These are phyloP conservation scores for Plebejus anna DNA, from an alignment of 2,888 invertebrate genomes.

Conservation along the genomic window DNA sequence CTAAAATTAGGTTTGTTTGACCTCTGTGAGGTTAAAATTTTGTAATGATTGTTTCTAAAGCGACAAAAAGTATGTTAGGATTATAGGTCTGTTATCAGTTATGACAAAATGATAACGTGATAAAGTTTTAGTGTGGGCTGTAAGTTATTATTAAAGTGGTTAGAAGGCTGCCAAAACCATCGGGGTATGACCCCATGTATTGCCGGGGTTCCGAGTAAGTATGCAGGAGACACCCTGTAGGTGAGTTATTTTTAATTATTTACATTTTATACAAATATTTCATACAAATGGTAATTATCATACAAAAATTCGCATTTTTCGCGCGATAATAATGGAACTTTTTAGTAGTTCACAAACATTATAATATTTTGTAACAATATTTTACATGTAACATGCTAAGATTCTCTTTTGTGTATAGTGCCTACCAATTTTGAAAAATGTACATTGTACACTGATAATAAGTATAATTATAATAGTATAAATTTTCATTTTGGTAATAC, in stretches of 20 bases:
- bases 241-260: conserved; percentile 14
- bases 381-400: neutral
- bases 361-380: neutral
- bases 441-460: too few species aligned
- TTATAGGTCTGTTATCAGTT: conserved; percentile 13
- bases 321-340: neutral
- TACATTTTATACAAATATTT: neutral
- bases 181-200: too few species aligned
- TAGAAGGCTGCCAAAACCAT: neutral
- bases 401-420: too few species aligned
- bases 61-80: conserved; percentile 16
- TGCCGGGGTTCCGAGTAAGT: conserved; percentile 16
- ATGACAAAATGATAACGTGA: conserved; percentile 21
- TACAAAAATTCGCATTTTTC: neutral
- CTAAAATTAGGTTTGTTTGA: conserved; percentile 15
- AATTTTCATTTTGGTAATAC: too few species aligned
- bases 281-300: neutral
- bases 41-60: neutral
- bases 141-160: conserved; percentile 21
- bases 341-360: neutral
- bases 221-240: neutral
- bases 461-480: neutral
- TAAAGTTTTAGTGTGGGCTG: conserved; percentile 21
- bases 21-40: conserved; percentile 22
- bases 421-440: too few species aligned